A percentile compares a stretch with the other conserved stretches of the same genome.
These are phyloP conservation scores for Molanna angustata DNA, from an alignment of 2,888 invertebrate species.

Conservation along the genomic window DNA sequence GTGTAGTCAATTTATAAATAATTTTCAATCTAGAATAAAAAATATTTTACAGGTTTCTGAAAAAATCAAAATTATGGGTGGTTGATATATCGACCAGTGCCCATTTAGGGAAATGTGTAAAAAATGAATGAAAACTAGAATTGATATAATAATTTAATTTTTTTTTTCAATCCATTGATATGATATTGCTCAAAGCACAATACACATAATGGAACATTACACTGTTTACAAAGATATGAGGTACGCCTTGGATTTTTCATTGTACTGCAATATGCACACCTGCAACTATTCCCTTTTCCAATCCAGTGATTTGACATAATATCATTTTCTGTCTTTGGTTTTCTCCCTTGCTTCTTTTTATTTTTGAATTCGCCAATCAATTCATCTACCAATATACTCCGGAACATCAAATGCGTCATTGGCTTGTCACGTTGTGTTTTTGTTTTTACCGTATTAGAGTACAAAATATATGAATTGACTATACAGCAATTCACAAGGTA, in stretches of 20 bases:
- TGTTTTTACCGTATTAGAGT: background rate
- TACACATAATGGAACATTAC: slow-evolving; percentile 3
- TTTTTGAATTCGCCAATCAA: slow-evolving; percentile 1
- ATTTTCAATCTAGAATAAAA: too few species aligned
- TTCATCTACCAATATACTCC: background rate
- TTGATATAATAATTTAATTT: slow-evolving; percentile 4
- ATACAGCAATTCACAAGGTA: background rate
- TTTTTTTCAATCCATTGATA: slow-evolving; percentile 5
- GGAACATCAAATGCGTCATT: slow-evolving; percentile 1
- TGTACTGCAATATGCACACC: slow-evolving; percentile 6
- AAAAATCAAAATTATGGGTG: too few species aligned
- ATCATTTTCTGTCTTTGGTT: slow-evolving; percentile 2
- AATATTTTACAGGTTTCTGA: too few species aligned
- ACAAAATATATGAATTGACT: background rate
- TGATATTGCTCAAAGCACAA: slow-evolving; percentile 3
- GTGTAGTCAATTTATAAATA: too few species aligned
- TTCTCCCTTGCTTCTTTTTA: slow-evolving; percentile 3
- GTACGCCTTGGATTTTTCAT: slow-evolving; percentile 4
- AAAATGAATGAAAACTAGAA: slow-evolving; percentile 1
- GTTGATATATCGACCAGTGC: too few species aligned
- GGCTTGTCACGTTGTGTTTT: slow-evolving; percentile 5
- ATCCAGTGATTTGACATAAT: slow-evolving; percentile 1
- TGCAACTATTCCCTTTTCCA: slow-evolving; percentile 3
- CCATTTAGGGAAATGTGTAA: too few species aligned
- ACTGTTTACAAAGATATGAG: slow-evolving; percentile 1